phyloP scores from a whole-genome alignment of 2,888 invertebrate species.

The Anthoptus insignis region DNA sequence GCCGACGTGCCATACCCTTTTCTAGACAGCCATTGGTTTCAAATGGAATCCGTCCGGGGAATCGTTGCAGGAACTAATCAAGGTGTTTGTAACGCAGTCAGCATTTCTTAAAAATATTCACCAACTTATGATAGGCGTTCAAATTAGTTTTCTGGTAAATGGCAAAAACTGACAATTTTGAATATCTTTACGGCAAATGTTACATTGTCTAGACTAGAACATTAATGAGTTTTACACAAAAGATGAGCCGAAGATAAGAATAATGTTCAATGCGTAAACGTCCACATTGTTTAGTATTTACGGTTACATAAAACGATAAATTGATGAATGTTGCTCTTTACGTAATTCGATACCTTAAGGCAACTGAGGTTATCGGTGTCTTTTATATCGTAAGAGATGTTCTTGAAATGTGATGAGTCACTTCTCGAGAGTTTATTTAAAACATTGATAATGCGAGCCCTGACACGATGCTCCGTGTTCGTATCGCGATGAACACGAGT shows the following conservation, averaged over 20 bases:
- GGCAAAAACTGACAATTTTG: no score
- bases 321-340: not conserved
- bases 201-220: no score
- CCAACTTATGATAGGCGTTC: not conserved
- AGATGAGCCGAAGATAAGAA: not conserved
- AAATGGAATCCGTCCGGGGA: conserved; percentile 18
- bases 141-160: not conserved
- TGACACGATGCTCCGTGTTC: conserved; percentile 24
- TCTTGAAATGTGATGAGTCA: conserved; percentile 22
- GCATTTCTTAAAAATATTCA: not conserved
- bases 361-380: not conserved
- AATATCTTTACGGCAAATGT: no score
- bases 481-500: conserved; percentile 33
- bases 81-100: not conserved
- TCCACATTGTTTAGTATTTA: not conserved
- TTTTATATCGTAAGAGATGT: conserved; percentile 5
- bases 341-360: not conserved
- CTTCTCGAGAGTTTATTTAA: conserved; percentile 22
- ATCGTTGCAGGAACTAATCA: not conserved
- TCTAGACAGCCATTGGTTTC: conserved; percentile 3
- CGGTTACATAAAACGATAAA: not conserved
- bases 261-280: not conserved
- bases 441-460: conserved; percentile 33
- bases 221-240: no score
- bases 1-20: conserved; percentile 58